A percentile compares a stretch with the other conserved stretches of the same genome.
phyloP scores from a whole-genome alignment of 2,797 vertebrate genomes.

The Odontamblyopus lacepedii region DNA sequence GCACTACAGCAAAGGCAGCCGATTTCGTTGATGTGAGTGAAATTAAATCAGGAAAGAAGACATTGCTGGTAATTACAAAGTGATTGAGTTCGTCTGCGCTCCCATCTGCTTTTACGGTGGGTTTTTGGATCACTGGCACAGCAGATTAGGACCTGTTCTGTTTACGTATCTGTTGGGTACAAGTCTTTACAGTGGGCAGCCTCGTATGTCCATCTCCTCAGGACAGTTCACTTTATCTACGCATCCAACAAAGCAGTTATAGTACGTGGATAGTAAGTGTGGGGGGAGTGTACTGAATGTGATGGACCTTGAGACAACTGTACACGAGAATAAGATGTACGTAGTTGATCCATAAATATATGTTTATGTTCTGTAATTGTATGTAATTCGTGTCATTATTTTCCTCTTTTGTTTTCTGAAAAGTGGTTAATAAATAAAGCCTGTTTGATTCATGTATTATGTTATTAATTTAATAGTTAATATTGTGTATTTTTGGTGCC shows the following conservation, averaged over 20 bases:
- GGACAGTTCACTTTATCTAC: slow-evolving; percentile 50
- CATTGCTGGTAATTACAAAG: slow-evolving; percentile 30
- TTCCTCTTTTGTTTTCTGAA: too few relatives aligned
- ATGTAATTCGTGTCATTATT: too few relatives aligned
- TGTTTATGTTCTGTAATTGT: too few relatives aligned
- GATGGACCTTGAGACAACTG: too few relatives aligned
- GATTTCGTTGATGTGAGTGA: slow-evolving; percentile 28
- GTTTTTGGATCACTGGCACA: slow-evolving; percentile 5
- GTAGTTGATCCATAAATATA: too few relatives aligned
- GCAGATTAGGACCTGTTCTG: slow-evolving; percentile 18
- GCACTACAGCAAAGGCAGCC: slow-evolving; percentile 25
- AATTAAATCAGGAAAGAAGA: slow-evolving; percentile 28
- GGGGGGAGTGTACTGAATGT: background rate
- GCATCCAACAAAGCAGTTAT: slow-evolving; percentile 43
- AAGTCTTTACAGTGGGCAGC: slow-evolving; percentile 28
- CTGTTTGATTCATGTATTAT: too few relatives aligned
- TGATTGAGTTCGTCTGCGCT: slow-evolving; percentile 21
- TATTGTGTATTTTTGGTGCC: too few relatives aligned
- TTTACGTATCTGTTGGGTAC: slow-evolving; percentile 29
- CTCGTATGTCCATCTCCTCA: slow-evolving; percentile 61
- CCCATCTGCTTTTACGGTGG: slow-evolving; percentile 33
- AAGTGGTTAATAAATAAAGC: too few relatives aligned
- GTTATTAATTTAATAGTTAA: too few relatives aligned
- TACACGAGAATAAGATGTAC: too few relatives aligned
- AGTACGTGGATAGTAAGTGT: background rate